Evolutionary conservation across 1,140 invertebrate genomes (phyloP).

Genomic region (Drusus annulatus): DNA sequence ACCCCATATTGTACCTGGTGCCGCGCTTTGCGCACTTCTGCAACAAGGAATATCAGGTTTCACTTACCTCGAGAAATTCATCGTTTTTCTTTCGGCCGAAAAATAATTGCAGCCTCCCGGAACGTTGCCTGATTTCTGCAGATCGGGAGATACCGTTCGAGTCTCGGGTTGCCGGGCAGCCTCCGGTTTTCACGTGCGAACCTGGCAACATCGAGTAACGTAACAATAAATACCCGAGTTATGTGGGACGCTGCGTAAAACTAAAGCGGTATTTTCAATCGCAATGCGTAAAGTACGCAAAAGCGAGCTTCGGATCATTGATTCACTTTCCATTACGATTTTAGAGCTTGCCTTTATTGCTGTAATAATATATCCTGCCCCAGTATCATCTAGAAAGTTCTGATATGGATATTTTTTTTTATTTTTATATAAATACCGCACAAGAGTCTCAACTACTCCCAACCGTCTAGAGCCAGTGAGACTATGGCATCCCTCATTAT

Average conservation of each 20-base stretch:
- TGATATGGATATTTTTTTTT: no score
- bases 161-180: background rate
- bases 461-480: no score
- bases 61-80: slow-evolving; percentile 13
- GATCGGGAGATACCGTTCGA: slow-evolving; percentile 23
- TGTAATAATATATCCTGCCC: no score
- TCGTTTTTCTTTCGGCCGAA: slow-evolving; percentile 3
- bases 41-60: slow-evolving; percentile 5
- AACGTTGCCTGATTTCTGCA: background rate
- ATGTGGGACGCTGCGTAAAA: slow-evolving; percentile 19
- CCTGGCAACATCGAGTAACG: background rate
- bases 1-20: no score
- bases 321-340: no score
- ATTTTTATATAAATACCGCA: no score
- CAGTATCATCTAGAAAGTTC: no score
- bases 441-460: no score
- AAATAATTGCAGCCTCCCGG: slow-evolving; percentile 20
- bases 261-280: background rate
- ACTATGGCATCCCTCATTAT: no score
- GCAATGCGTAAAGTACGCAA: no score
- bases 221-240: slow-evolving; percentile 19
- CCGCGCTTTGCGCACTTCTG: background rate
- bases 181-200: slow-evolving; percentile 4
- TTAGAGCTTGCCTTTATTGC: no score
- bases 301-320: no score